Evolutionary conservation across 1,140 invertebrate genomes (phyloP), one percentile per base, ranked within the genome.

Genomic region (Radopholus similis): DNA sequence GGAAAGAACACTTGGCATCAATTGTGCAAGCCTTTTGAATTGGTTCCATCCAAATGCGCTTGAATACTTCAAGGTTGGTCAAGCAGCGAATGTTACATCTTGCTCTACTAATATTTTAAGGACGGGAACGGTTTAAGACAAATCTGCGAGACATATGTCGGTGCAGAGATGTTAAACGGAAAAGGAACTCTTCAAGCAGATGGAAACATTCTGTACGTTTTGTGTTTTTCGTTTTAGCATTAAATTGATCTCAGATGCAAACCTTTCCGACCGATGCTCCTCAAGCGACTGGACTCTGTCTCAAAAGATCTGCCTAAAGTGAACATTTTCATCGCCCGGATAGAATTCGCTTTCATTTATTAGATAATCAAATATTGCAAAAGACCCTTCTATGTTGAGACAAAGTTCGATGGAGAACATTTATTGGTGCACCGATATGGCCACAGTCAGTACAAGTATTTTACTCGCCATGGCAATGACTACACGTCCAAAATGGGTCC

Each of bases 341-440:
- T 28, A 60, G 6, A 53, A 15, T 23, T 11, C 6, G 38, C 23
- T 67, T 66, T 35, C 18, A 26, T 1, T 38, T 63, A 72, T 56
- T 26, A 75, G 73, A 74, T 75, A n/a, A 75, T 77, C 38, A 75
- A 62, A 23, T 55, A 35, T 51, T 75, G 73, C 54, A 49, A 56
- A 1, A 69, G 75, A 54, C 71, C 73, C 9, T 75, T 77, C 30
- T 77, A 67, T 34, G 18, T 75, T 9, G 73, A 75, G 55, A 58
- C 64, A 15, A 75, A 75, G 42, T 75, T 53, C 40, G 73, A 75
- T 53, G 73, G 73, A 35, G 73, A 75, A 23, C 76, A 77, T 42
- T 59, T 75, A 32, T 28, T 78, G 11, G 49, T 75, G n/a, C 73
- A 75, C 38, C 56, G 49, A 57, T 73, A 71, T 23, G 37, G 47